Evolutionary conservation across 1,140 invertebrate species (phyloP), one percentile per base, ranked within the genome.

Genomic region (Uloborus diversus): DNA sequence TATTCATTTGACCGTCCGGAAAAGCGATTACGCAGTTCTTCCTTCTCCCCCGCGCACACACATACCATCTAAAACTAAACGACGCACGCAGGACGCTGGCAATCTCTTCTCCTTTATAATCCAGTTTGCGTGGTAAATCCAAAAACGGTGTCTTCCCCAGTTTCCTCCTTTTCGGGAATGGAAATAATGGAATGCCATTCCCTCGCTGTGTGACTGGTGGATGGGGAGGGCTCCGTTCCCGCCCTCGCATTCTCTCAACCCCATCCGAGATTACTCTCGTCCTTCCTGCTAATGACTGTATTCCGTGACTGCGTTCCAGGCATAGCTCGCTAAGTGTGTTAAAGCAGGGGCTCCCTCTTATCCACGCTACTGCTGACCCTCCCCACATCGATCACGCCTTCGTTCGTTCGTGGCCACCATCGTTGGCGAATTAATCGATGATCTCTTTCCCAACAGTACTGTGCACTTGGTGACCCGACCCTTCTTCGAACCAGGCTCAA

Each of bases 71-170:
- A 25, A 28, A 51, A 66, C 61, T 66, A 32, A 57, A 35, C 47
- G 49, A 35, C 49, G 27, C 62, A 25, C 37, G 5, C 27, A 9
- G 4, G 20, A 25, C 32, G 30, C 37, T 62, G 37, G 20, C 23
- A 13, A 27, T 28, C 37, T 27, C 11, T 30, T 30, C 37, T 23
- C 42, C 13, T 33, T 49, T 64, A 53, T 78, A 78, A 78, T 78
- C 73, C 59, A 78, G 61, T 78, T 78, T 78, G 73, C 73, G 73
- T 78, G 73, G 73, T 42, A 78, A 78, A 78, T 78, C 73, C 73
- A 78, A 78, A 78, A 78, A 65, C 61, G 59, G 73, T 78, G 73
- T 78, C 73, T 78, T 78, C 61, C 51, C 33, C 25, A 17, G 27
- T 73, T 49, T 62, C 30, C 42, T 62, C 23, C 56, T 59, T 33